A percentile compares a stretch with the other conserved stretches of the same genome.
These are phyloP conservation scores for Andricus quercusramuli DNA, from an alignment of 2,888 invertebrate genomes.

Conservation along the genomic window DNA sequence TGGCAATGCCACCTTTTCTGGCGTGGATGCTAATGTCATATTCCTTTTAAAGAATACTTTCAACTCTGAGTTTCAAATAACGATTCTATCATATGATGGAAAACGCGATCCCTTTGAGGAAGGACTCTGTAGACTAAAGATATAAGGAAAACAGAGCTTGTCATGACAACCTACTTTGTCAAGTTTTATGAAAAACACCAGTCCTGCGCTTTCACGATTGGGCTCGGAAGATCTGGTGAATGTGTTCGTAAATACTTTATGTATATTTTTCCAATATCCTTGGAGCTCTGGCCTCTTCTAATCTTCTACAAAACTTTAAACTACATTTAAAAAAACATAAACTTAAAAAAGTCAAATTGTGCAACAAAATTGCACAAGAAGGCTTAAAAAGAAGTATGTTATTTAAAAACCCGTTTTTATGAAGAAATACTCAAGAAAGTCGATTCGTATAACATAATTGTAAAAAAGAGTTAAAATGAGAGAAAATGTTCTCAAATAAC, in stretches of 20 bases:
- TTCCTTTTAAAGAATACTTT: constrained; percentile 53
- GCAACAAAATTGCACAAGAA: no score
- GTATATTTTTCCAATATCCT: constrained; percentile 61
- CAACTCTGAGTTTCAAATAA: constrained; percentile 55
- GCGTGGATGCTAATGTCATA: constrained; percentile 58
- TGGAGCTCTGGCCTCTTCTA: constrained; percentile 58
- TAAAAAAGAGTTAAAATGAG: no score
- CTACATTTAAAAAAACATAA: no score
- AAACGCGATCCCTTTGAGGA: constrained; percentile 59
- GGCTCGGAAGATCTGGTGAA: constrained; percentile 57
- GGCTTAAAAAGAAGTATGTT: no score
- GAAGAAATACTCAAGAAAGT: no score
- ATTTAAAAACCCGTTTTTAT: no score
- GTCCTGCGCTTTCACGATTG: constrained; percentile 56
- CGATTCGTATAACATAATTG: no score
- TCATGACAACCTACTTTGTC: constrained; percentile 60
- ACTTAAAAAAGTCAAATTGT: no score
- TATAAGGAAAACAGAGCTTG: constrained; percentile 50
- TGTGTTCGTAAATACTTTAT: constrained; percentile 61
- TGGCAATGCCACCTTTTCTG: constrained; percentile 50
- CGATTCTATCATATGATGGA: constrained; percentile 12
- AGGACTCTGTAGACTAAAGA: constrained; percentile 52
- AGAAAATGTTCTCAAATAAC: no score
- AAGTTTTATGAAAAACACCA: constrained; percentile 53
- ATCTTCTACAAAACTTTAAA: constrained; percentile 42